Conservation (phyloP, 2,797 vertebrate genomes). For the Sebastiscus albofasciatus region DNA sequence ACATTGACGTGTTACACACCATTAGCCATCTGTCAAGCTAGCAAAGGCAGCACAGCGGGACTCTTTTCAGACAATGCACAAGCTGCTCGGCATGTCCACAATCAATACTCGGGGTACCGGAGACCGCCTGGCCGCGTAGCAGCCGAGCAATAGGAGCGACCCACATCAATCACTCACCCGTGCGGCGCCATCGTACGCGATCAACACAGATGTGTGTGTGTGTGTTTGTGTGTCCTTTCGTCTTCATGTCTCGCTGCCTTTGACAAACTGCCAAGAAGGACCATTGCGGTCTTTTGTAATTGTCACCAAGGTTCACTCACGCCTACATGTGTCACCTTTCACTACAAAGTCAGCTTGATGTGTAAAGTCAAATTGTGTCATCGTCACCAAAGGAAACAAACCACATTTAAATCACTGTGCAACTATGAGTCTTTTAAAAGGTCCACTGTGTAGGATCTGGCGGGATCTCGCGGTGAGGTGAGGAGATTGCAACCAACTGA, state of each 20-base stretch:
- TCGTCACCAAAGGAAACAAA: background rate
- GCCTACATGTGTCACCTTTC: conserved; percentile 7
- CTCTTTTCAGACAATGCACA: conserved; percentile 59
- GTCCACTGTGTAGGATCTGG: too few species aligned
- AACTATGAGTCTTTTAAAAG: background rate
- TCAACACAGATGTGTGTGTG: background rate
- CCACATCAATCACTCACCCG: background rate
- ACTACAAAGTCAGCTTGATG: background rate
- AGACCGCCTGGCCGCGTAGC: background rate
- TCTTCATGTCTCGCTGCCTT: background rate
- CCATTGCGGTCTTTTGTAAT: background rate
- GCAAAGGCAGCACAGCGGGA: conserved; percentile 58
- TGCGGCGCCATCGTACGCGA: background rate
- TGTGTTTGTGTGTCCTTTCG: background rate
- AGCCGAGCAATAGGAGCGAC: background rate
- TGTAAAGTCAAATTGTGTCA: background rate
- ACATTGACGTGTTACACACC: conserved; percentile 57
- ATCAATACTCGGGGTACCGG: conserved; percentile 50
- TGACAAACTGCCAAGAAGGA: background rate
- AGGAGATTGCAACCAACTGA: too few species aligned
- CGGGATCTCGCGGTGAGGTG: too few species aligned
- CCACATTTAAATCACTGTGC: background rate
- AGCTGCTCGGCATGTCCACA: conserved; percentile 54
- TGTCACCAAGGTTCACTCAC: background rate
- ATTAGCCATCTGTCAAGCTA: conserved; percentile 78